Conservation (phyloP, 2,113 vertebrate genomes). For the Poecilia latipinna region DNA sequence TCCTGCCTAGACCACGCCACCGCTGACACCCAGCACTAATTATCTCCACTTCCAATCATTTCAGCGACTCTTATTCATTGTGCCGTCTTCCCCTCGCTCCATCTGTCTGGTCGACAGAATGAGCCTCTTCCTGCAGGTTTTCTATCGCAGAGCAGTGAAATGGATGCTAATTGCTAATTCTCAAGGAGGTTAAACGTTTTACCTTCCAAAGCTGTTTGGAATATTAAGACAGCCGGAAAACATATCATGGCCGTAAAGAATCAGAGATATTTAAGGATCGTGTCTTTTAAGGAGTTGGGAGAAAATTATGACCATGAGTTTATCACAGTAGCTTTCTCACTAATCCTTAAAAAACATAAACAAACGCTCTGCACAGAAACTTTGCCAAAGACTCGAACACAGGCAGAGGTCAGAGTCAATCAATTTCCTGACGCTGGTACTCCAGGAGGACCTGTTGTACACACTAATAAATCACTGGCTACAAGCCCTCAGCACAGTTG, state of each 20-base stretch:
- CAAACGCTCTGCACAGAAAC: constrained; percentile 2
- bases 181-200: constrained; percentile 44
- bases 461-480: constrained; percentile 59
- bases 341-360: constrained; percentile 2
- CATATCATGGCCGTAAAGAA: constrained; percentile 24
- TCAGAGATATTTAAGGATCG: constrained; percentile 3
- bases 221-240: constrained; percentile 39
- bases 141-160: constrained; percentile 33
- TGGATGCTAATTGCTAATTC: constrained; percentile 28
- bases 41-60: constrained; percentile 33
- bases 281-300: neutral
- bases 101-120: constrained; percentile 31
- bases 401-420: constrained; percentile 55
- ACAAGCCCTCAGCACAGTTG: constrained; percentile 41
- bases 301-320: constrained; percentile 15
- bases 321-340: neutral
- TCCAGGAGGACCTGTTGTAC: constrained; percentile 32
- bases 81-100: constrained; percentile 1
- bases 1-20: constrained; percentile 2
- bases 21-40: constrained; percentile 32
- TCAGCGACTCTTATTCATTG: constrained; percentile 27
- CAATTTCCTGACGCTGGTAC: constrained; percentile 44
- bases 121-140: constrained; percentile 43
- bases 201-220: constrained; percentile 35
- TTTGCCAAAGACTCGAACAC: constrained; percentile 7